phyloP scores from a whole-genome alignment of 2,888 invertebrate species.

The Chrysolina oricalcia region DNA sequence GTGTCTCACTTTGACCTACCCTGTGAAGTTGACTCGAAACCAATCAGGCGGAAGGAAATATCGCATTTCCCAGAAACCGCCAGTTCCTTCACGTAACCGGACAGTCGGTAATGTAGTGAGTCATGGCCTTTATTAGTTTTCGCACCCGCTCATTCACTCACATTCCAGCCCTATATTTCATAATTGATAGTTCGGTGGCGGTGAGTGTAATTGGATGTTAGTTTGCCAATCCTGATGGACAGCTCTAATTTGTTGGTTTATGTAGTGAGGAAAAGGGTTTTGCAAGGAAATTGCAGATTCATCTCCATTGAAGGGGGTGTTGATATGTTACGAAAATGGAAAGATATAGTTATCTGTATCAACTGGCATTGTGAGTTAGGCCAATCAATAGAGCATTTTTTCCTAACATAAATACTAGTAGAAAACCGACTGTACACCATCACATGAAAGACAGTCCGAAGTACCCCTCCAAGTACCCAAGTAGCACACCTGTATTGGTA shows the following conservation, averaged over 20 bases:
- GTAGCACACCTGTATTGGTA: too few relatives aligned
- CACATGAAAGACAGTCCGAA: too few relatives aligned
- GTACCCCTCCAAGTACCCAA: too few relatives aligned
- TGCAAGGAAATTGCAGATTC: background rate
- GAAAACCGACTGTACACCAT: too few relatives aligned
- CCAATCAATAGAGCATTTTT: too few relatives aligned
- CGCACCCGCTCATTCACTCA: conserved; percentile 37
- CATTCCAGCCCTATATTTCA: conserved; percentile 46
- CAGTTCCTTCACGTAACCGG: conserved; percentile 15
- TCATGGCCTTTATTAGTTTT: conserved; percentile 49
- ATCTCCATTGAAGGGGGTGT: background rate
- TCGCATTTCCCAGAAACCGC: background rate
- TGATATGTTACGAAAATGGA: background rate
- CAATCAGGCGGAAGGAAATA: background rate
- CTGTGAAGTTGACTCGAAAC: background rate
- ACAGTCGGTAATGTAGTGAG: conserved; percentile 34
- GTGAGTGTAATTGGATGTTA: conserved; percentile 54
- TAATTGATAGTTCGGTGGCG: conserved; percentile 54
- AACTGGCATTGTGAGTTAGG: too few relatives aligned
- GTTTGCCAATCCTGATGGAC: conserved; percentile 52
- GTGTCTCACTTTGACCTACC: too few relatives aligned
- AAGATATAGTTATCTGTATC: too few relatives aligned
- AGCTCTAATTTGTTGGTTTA: conserved; percentile 42
- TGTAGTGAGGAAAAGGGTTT: conserved; percentile 24
- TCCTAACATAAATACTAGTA: too few relatives aligned